These are phyloP conservation scores for Tetragnatha montana DNA, from an alignment of 2,888 invertebrate species.

Conservation along the genomic window DNA sequence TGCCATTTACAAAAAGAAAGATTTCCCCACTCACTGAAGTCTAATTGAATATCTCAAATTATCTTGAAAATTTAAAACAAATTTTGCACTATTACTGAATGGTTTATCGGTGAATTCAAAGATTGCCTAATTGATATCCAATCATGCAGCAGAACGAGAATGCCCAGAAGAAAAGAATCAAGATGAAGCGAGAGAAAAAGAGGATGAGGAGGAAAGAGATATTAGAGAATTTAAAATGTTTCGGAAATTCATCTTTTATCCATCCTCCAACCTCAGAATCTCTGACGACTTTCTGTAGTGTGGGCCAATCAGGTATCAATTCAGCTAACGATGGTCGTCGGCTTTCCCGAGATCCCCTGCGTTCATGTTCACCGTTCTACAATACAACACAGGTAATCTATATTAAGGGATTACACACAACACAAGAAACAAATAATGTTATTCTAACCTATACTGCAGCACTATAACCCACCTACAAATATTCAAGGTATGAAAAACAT, in stretches of 20 bases:
- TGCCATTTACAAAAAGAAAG: neutral
- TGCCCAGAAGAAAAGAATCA: slow-evolving; percentile 36
- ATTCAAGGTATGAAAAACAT: too few species aligned
- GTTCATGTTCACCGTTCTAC: slow-evolving; percentile 70
- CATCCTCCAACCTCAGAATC: slow-evolving; percentile 73
- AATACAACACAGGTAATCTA: slow-evolving; percentile 70
- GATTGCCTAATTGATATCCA: slow-evolving; percentile 21
- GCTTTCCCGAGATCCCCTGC: slow-evolving; percentile 70
- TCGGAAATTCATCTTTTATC: slow-evolving; percentile 47
- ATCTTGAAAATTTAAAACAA: too few species aligned
- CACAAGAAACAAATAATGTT: slow-evolving; percentile 51
- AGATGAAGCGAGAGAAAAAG: slow-evolving; percentile 61
- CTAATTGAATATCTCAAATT: too few species aligned
- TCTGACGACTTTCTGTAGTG: slow-evolving; percentile 77
- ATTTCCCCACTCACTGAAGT: neutral
- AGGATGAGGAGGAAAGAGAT: slow-evolving; percentile 60
- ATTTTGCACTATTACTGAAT: too few species aligned
- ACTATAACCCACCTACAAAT: neutral
- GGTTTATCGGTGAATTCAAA: neutral
- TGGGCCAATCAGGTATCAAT: slow-evolving; percentile 87
- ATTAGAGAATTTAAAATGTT: slow-evolving; percentile 38
- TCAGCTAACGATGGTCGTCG: slow-evolving; percentile 76
- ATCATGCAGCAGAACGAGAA: slow-evolving; percentile 15
- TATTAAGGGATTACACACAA: slow-evolving; percentile 53
- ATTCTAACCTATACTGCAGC: slow-evolving; percentile 28